Evolutionary conservation across 2,113 vertebrate species (phyloP).

Genomic region (Malurus alboscapulatus): DNA sequence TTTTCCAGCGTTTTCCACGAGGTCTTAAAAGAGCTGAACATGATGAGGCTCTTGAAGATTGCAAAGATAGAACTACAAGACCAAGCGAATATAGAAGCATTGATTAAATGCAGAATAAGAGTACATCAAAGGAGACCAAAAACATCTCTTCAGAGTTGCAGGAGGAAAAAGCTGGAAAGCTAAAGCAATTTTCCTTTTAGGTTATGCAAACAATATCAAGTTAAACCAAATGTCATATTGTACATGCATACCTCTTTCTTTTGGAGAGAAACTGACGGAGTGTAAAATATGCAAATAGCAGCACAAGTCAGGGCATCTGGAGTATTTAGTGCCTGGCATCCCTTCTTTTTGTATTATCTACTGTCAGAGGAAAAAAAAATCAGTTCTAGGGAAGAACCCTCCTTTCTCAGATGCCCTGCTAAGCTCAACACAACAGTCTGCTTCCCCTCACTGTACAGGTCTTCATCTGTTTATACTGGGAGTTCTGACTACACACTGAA

Average conservation of each 20-base stretch:
- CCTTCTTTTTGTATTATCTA: background rate
- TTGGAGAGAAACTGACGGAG: background rate
- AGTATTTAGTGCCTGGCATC: background rate
- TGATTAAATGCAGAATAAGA: conserved; percentile 35
- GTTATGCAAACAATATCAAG: conserved; percentile 50
- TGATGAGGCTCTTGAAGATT: background rate
- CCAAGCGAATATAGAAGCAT: background rate
- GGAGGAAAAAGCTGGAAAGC: conserved; percentile 42
- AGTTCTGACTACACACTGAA: background rate
- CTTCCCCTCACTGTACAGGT: background rate
- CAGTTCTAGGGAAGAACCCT: background rate
- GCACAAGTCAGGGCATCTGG: background rate
- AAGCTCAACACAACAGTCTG: background rate
- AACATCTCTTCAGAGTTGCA: background rate
- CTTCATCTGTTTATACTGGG: background rate
- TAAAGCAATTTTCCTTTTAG: conserved; percentile 67
- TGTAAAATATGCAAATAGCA: background rate
- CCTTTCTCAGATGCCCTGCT: background rate
- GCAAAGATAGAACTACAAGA: background rate
- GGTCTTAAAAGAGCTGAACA: background rate
- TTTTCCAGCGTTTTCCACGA: background rate
- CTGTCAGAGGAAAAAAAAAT: background rate
- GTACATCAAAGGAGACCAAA: conserved; percentile 47
- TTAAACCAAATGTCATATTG: conserved; percentile 18
- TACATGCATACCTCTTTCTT: background rate